Evolutionary conservation across 2,888 invertebrate genomes (phyloP), one percentile per base, ranked within the genome.

Genomic region (Noctua janthina): DNA sequence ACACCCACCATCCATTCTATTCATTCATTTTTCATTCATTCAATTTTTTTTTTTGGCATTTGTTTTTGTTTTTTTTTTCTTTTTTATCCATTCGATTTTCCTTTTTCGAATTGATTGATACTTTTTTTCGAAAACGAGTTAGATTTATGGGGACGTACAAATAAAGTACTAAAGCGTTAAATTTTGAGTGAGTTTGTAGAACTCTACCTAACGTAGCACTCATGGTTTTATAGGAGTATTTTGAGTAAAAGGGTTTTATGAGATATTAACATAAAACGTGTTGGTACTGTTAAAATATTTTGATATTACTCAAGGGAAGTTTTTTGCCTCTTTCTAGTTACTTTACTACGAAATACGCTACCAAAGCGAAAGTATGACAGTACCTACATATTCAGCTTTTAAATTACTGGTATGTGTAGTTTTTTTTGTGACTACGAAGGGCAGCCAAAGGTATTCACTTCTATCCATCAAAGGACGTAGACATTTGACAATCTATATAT

Each of bases 211-310:
- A 46, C 29, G 29, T 11, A 70, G 43, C 51, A 66, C 39, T 83
- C 74, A 64, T 82, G 46, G 71, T 74, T 75, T 81, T 49, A 81
- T 71, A 39, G 17, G 20, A 73, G 64, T 69, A 74, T 64, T 74
- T 67, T 64, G 17, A 59, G n/a, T 56, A 85, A 81, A 85, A 85
- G 49, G 82, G 39, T 67, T 83, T 70, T 71, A 68, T 71, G 74
- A n/a, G 17, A 5, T 56, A 75, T 64, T 68, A 67, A 54, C 43
- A 56, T 83, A 74, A 70, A 85, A 67, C 54, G 67, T 71, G 74
- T 71, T 67, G 39, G 23, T 74, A 70, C 51, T 74, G 43, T 67
- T 51, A 54, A 62, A 51, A 68, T 35, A 79, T 64, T 76, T 51
- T 64, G 72, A 62, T 10, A 39, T 43, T 51, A 72, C 59, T 49